Evolutionary conservation across 2,113 vertebrate genomes (phyloP), one percentile per base, ranked within the genome.

Genomic region (Pavo muticus): DNA sequence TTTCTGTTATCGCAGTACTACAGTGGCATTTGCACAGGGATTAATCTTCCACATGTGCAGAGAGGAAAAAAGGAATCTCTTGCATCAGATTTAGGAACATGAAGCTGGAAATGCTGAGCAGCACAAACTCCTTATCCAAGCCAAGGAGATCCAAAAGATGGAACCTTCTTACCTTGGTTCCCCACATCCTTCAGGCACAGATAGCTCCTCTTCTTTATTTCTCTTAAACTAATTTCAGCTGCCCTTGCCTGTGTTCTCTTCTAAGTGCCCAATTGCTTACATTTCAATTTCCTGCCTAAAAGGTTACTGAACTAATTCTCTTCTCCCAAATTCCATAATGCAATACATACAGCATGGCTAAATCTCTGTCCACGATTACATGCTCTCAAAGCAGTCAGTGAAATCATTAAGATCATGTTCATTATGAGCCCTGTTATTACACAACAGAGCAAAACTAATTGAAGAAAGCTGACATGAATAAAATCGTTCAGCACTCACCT

Each of bases 401-500:
- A 97, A 97, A 96, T 97, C 93, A 93, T 14, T 79, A 95, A 50
- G 35, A 87, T 60, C 40, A 56, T 91, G 80, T 94, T 97, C 93
- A 94, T 96, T 87, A 93, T 94, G 91, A 96, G 87, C 39, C 45
- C 86, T 87, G 92, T 95, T 97, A 97, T 84, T 97, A 70, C 79
- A 88, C 76, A 82, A 90, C 89, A 94, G 42, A 87, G 80, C 93
- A 97, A 94, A 97, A 91, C 86, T 97, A 95, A 97, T 97, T 97
- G 91, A 96, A 97, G 82, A 16, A 97, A 97, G 93, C 70, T 89
- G 88, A 97, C 93, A 94, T 29, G 69, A 95, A 78, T 93, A 93
- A 95, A 91, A 87, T 81, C 91, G 95, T 95, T 96, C 93, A 96
- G 94, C 60, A 61, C 91, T 96, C 90, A 93, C 83, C 83, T 52